Evolutionary conservation across 2,113 vertebrate genomes (phyloP), one percentile per base, ranked within the genome.

Genomic region (Oceanites oceanicus): DNA sequence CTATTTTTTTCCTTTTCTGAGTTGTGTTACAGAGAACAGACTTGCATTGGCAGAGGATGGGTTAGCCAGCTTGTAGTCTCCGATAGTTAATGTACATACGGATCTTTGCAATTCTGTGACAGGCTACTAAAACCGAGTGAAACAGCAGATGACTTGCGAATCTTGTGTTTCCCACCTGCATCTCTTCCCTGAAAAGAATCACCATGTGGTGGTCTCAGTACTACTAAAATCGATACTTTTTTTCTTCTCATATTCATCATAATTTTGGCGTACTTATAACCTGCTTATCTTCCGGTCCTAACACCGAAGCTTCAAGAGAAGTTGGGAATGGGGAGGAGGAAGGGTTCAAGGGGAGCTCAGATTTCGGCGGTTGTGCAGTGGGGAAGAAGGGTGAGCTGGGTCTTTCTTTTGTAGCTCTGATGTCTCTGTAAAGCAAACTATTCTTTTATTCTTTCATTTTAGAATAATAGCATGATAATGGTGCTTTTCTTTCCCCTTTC

Each of bases 21-120:
- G 59, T 27, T 53, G n/a, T 40, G 9, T 49, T 77, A 27, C 11
- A 25, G 81, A 55, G 36, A 53, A 44, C 29, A 34, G 15, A 8
- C 7, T 2, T 58, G 42, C 10, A 0, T 23, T 45, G 47, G 27
- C 52, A 49, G 52, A 19, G 9, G 8, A 7, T 30, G 36, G 26
- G 6, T 32, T 47, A 73, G 38, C n/a, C 44, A 9, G 18, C 59
- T 83, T 21, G 11, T 30, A 26, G 26, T 52, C 61, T 67, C 34
- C 0, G 4, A 1, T 55, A 55, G 40, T 61, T 40, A 65, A 40
- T 21, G 23, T 23, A 19, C 6, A 0, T 17, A 6, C 7, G 32
- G 25, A 5, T 29, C 19, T 82, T 26, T 32, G 38, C 44, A n/a
- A 0, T 67, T 62, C 9, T 18, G 5, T 26, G 34, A 29, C 4